These are phyloP conservation scores for Scartelaos histophorus DNA, from an alignment of 2,113 vertebrate species.

Conservation along the genomic window DNA sequence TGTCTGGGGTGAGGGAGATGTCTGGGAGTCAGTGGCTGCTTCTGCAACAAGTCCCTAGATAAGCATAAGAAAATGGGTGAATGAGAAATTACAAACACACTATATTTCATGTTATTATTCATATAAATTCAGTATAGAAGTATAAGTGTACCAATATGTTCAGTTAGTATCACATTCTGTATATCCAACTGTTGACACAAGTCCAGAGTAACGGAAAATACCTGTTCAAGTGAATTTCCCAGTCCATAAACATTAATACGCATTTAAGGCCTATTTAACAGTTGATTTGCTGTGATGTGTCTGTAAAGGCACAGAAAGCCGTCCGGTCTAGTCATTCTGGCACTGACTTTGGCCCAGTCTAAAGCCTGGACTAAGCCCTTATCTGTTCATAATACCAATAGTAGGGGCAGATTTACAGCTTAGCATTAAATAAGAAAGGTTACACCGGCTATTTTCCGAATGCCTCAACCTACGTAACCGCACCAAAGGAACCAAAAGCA, in stretches of 20 bases:
- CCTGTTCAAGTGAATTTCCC: constrained; percentile 35
- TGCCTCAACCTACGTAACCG: constrained; percentile 59
- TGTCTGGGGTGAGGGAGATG: too few relatives aligned
- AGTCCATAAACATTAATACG: constrained; percentile 40
- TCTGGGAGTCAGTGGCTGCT: too few relatives aligned
- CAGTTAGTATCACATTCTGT: neutral
- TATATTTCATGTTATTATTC: too few relatives aligned
- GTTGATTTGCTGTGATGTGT: constrained; percentile 52
- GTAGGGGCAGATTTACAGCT: constrained; percentile 71
- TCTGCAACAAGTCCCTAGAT: too few relatives aligned
- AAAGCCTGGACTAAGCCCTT: constrained; percentile 62
- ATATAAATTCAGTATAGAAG: too few relatives aligned
- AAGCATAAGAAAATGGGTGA: too few relatives aligned
- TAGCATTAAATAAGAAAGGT: constrained; percentile 64
- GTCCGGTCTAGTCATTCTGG: constrained; percentile 57
- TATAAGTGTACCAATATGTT: too few relatives aligned
- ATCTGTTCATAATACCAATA: constrained; percentile 66
- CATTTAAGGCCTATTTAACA: constrained; percentile 35
- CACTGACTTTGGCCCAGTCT: constrained; percentile 56
- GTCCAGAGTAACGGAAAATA: neutral
- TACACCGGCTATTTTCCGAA: constrained; percentile 63
- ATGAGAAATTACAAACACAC: too few relatives aligned
- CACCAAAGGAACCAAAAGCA: constrained; percentile 56
- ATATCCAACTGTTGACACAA: neutral
- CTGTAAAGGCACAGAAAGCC: constrained; percentile 38